A percentile compares a stretch with the other conserved stretches of the same genome.
These are phyloP conservation scores for Augochlorella aurata DNA, from an alignment of 2,888 invertebrate species.

Conservation along the genomic window DNA sequence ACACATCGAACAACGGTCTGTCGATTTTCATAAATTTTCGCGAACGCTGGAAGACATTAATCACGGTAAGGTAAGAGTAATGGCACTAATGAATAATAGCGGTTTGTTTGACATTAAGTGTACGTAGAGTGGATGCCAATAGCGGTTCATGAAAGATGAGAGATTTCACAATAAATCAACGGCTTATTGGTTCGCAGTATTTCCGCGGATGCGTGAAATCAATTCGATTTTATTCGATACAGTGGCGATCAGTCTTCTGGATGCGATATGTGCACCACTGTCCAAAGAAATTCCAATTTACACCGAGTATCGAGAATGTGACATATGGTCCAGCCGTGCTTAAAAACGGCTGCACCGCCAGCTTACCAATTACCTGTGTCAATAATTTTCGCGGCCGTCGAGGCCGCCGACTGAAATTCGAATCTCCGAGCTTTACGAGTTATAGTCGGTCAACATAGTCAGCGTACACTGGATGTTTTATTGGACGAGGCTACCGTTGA, in stretches of 20 bases:
- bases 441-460: not conserved
- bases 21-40: no score
- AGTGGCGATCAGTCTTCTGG: not conserved
- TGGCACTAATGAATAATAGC: not conserved
- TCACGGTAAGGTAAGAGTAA: not conserved
- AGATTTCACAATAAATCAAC: not conserved
- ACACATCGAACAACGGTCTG: not conserved
- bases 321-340: not conserved
- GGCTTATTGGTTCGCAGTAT: not conserved
- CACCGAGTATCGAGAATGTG: not conserved
- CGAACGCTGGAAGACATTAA: no score
- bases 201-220: not conserved
- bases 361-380: conserved; percentile 21
- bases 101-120: not conserved
- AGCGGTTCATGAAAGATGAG: not conserved
- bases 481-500: not conserved
- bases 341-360: not conserved
- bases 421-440: not conserved
- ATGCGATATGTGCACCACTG: not conserved
- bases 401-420: not conserved
- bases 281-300: conserved; percentile 27
- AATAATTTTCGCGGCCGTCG: conserved; percentile 21
- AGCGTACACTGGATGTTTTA: not conserved
- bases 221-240: conserved; percentile 1
- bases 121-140: not conserved